These are phyloP conservation scores for Tinea trinotella DNA, from an alignment of 2,888 invertebrate species.

Conservation along the genomic window DNA sequence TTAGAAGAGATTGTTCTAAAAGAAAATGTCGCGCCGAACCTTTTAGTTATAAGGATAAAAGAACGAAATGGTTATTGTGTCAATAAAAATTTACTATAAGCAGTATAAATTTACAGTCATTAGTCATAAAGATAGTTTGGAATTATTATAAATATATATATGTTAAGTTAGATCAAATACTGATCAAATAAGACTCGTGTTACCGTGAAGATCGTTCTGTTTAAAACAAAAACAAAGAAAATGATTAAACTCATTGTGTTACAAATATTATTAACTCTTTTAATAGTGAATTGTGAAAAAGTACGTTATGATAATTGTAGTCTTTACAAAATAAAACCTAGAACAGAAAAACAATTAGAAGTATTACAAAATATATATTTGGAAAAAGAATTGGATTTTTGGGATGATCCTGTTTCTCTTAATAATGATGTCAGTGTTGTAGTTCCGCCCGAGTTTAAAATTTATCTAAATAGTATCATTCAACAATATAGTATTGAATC, in stretches of 20 bases:
- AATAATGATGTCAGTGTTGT: slow-evolving; percentile 31
- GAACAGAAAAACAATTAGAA: slow-evolving; percentile 33
- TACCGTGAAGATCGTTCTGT: not conserved
- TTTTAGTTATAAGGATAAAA: no score
- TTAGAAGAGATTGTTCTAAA: no score
- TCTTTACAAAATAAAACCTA: slow-evolving; percentile 45
- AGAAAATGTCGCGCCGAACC: no score
- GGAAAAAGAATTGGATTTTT: slow-evolving; percentile 23
- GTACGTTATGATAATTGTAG: slow-evolving; percentile 38
- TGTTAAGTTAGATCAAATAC: no score
- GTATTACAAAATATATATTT: slow-evolving; percentile 30
- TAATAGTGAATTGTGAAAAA: slow-evolving; percentile 22
- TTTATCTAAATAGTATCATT: slow-evolving; percentile 32
- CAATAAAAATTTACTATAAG: not conserved
- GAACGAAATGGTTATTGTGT: not conserved
- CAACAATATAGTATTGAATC: slow-evolving; percentile 26
- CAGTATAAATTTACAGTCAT: slow-evolving; percentile 5
- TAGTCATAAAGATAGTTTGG: not conserved
- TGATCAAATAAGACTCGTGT: no score
- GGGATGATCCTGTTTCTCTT: slow-evolving; percentile 23
- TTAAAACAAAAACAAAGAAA: not conserved
- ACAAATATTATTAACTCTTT: not conserved
- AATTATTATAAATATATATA: no score
- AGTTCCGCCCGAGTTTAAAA: slow-evolving; percentile 39
- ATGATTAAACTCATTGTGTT: not conserved